These are phyloP conservation scores for Abrostola triplasia DNA, from an alignment of 2,888 invertebrate genomes.

Conservation along the genomic window DNA sequence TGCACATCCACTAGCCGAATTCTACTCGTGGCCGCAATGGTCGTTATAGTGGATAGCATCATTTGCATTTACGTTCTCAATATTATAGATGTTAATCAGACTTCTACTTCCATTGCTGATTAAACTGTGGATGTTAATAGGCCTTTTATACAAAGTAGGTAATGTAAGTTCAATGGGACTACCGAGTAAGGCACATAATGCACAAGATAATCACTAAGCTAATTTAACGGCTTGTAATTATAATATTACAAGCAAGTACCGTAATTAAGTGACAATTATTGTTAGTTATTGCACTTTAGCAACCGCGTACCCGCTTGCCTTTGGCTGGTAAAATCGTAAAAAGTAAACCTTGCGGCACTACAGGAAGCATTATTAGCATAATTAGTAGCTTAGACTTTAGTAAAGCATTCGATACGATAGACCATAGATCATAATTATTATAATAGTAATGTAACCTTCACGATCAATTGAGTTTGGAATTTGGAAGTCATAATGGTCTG, in stretches of 20 bases:
- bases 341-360: slow-evolving; percentile 41
- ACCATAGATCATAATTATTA: not conserved
- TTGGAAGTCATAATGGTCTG: too few species aligned
- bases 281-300: slow-evolving; percentile 38
- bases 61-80: not conserved
- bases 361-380: slow-evolving; percentile 48
- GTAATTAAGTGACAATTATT: slow-evolving; percentile 25
- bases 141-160: not conserved
- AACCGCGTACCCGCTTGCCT: slow-evolving; percentile 42
- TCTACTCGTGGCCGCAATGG: too few species aligned
- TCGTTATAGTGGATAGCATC: too few species aligned
- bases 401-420: slow-evolving; percentile 16
- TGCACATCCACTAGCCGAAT: too few species aligned
- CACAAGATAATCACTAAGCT: slow-evolving; percentile 7
- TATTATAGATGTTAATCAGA: not conserved
- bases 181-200: not conserved
- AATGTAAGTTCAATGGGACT: not conserved
- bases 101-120: not conserved
- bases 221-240: slow-evolving; percentile 17
- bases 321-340: slow-evolving; percentile 34
- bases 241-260: slow-evolving; percentile 8
- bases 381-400: slow-evolving; percentile 27
- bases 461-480: not conserved
- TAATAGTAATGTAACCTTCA: slow-evolving; percentile 5
- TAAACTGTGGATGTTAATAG: not conserved